A percentile compares a stretch with the other conserved stretches of the same genome.
Conservation (phyloP, 1,140 invertebrate species). For the Ganaspis sp. region DNA sequence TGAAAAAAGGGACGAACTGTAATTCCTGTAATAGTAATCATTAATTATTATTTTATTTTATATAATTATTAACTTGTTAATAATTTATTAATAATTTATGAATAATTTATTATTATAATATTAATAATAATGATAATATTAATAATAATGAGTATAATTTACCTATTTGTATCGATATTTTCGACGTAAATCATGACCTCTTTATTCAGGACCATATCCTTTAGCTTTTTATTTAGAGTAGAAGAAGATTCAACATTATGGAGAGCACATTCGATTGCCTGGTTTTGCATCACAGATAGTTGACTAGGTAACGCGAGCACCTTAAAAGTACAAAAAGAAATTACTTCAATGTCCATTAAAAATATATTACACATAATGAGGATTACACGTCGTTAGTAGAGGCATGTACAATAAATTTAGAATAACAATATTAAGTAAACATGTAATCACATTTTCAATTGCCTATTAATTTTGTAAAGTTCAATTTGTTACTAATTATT, state of each 20-base stretch:
- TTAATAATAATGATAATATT: too few relatives aligned
- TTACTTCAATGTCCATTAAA: not conserved
- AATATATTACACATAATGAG: not conserved
- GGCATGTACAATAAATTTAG: constrained; percentile 2
- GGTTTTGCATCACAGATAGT: constrained; percentile 77
- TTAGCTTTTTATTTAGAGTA: constrained; percentile 55
- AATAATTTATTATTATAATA: too few relatives aligned
- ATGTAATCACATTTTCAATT: not conserved
- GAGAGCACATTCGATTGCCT: constrained; percentile 75
- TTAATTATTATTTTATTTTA: too few relatives aligned
- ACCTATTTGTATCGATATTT: constrained; percentile 78
- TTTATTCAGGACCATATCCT: constrained; percentile 55
- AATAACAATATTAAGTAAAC: not conserved
- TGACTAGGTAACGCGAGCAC: constrained; percentile 76
- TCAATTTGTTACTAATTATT: too few relatives aligned
- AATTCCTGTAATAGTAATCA: too few relatives aligned
- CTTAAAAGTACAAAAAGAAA: constrained; percentile 63
- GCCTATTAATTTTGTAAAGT: too few relatives aligned
- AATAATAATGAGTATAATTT: constrained; percentile 35
- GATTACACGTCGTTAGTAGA: constrained; percentile 11
- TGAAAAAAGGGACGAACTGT: too few relatives aligned
- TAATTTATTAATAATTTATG: too few relatives aligned
- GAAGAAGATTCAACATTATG: constrained; percentile 45
- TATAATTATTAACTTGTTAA: too few relatives aligned
- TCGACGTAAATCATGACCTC: constrained; percentile 78